phyloP scores from a whole-genome alignment of 2,113 vertebrate species.

The Rhombomys opimus region DNA sequence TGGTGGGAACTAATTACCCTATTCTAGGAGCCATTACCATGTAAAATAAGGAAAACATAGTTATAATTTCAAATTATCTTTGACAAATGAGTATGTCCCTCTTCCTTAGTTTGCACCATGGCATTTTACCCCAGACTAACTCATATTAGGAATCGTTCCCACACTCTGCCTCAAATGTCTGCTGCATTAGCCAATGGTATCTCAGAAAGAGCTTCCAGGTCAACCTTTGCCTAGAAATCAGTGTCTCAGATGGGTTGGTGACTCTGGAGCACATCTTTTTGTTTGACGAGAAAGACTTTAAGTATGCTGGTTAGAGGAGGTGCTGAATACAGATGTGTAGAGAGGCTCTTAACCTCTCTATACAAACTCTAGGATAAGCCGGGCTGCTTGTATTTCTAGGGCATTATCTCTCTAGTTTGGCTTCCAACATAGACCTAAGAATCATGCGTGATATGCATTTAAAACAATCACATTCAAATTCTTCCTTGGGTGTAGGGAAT shows the following conservation, averaged over 20 bases:
- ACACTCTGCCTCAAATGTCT: slow-evolving; percentile 70
- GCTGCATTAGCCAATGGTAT: slow-evolving; percentile 67
- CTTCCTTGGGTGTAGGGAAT: background rate
- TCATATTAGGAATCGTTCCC: slow-evolving; percentile 62
- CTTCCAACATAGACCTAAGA: background rate
- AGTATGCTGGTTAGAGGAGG: background rate
- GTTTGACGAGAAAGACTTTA: background rate
- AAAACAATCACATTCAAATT: background rate
- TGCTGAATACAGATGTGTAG: background rate
- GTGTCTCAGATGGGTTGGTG: background rate
- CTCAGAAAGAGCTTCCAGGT: background rate
- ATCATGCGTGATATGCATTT: background rate
- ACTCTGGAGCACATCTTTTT: background rate
- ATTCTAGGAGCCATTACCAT: background rate
- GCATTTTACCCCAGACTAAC: slow-evolving; percentile 77
- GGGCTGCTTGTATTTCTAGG: slow-evolving; percentile 5
- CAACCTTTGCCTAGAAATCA: background rate
- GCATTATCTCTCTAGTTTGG: background rate
- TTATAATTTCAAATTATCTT: slow-evolving; percentile 74
- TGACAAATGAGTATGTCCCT: slow-evolving; percentile 81
- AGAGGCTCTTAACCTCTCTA: background rate
- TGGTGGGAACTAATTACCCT: background rate
- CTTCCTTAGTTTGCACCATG: slow-evolving; percentile 72
- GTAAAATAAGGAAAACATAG: slow-evolving; percentile 54
- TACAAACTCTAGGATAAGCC: background rate